phyloP scores from a whole-genome alignment of 2,113 vertebrate species.

The Notechis scutatus region DNA sequence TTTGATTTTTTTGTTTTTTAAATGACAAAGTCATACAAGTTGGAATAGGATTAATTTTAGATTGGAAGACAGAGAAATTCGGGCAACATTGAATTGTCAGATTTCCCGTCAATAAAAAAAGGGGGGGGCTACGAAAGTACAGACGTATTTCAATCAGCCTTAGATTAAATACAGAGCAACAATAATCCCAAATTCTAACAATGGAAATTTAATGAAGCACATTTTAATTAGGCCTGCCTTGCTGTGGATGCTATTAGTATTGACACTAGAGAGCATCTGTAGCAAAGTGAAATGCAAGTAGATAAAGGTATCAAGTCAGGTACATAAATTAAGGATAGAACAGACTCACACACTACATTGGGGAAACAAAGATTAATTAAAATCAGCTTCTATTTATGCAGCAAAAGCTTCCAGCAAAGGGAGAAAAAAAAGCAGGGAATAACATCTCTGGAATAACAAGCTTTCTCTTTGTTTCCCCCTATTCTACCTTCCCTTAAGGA shows the following conservation, averaged over 20 bases:
- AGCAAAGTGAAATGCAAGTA: slow-evolving; percentile 7
- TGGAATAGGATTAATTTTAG: not conserved
- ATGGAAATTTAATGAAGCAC: not conserved
- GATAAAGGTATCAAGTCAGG: not conserved
- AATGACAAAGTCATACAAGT: not conserved
- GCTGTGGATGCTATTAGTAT: not conserved
- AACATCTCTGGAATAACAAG: not conserved
- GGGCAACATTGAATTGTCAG: not conserved
- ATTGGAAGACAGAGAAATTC: not conserved
- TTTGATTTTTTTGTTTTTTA: not conserved
- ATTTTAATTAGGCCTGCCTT: not conserved
- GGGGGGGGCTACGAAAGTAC: not conserved
- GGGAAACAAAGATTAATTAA: not conserved
- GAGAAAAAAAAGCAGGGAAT: not conserved
- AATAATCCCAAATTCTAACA: not conserved
- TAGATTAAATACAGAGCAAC: not conserved
- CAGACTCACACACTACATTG: not conserved
- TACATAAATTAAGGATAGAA: not conserved
- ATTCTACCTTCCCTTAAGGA: slow-evolving; percentile 38
- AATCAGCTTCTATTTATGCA: not conserved
- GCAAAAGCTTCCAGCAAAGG: slow-evolving; percentile 2
- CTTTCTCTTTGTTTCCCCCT: slow-evolving; percentile 22
- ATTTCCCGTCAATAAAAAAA: not conserved
- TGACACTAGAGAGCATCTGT: not conserved
- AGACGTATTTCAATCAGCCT: not conserved